Conservation (phyloP, 1,140 invertebrate species). For the Pogonognathellus flavescens region DNA sequence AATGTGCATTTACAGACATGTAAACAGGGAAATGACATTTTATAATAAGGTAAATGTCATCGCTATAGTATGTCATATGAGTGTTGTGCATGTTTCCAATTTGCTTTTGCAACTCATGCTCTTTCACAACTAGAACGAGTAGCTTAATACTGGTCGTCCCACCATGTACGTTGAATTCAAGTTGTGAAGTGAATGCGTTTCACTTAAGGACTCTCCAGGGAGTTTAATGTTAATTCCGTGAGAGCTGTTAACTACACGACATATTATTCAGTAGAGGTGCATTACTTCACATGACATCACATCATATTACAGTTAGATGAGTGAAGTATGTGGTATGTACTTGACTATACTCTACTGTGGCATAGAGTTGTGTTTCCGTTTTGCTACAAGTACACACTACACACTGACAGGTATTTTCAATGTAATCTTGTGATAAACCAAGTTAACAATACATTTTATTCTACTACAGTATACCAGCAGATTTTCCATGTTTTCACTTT, state of each 20-base stretch:
- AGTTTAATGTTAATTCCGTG: conserved; percentile 33
- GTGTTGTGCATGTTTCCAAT: background rate
- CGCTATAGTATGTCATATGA: background rate
- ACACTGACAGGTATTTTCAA: too few relatives aligned
- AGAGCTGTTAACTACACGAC: conserved; percentile 13
- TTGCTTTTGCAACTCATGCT: background rate
- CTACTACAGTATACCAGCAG: too few relatives aligned
- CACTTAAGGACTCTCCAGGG: conserved; percentile 43
- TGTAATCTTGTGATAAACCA: too few relatives aligned
- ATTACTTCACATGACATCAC: background rate
- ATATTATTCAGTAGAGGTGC: background rate
- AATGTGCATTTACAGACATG: background rate
- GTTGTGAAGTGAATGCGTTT: conserved; percentile 35
- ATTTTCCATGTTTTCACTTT: too few relatives aligned
- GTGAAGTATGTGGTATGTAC: background rate
- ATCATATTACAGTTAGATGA: background rate
- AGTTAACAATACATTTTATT: too few relatives aligned
- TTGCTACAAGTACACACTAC: background rate
- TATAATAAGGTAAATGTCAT: conserved; percentile 47
- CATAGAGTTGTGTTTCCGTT: background rate
- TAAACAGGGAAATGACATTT: conserved; percentile 23
- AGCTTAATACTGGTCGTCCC: background rate
- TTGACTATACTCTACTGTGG: background rate
- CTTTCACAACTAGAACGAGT: background rate
- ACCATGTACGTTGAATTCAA: background rate